Conservation (phyloP, 2,797 vertebrate genomes). For the Glyptemys insculpta region DNA sequence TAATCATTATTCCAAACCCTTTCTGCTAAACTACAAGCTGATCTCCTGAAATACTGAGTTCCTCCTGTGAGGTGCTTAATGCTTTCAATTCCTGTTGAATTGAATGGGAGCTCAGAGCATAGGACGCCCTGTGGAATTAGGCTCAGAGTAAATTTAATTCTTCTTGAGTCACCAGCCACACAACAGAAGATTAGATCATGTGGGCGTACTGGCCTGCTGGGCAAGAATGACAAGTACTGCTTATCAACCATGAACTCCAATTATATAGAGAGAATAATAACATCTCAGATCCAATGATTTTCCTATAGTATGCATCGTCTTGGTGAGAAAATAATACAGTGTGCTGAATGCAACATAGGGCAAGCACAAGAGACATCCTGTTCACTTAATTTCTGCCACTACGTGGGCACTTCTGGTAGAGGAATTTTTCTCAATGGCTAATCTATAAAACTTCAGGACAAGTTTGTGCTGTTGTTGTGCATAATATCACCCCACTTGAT, state of each 20-base stretch:
- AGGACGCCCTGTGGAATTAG: neutral
- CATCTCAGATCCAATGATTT: neutral
- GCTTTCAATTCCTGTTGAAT: neutral
- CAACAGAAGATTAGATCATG: neutral
- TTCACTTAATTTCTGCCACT: neutral
- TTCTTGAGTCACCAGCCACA: neutral
- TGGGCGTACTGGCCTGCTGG: too few species aligned
- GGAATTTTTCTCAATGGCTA: neutral
- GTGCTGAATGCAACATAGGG: neutral
- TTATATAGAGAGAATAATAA: neutral
- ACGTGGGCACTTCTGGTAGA: neutral
- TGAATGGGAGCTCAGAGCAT: neutral
- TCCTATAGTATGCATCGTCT: neutral
- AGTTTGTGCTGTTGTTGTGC: neutral
- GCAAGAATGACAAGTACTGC: neutral
- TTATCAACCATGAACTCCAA: neutral
- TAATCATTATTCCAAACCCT: neutral
- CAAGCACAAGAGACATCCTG: neutral
- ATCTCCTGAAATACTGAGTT: neutral
- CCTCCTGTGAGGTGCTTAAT: neutral
- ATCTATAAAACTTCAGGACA: neutral
- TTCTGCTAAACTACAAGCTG: accelerated
- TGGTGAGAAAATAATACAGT: neutral
- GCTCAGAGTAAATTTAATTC: neutral
- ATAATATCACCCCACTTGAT: too few species aligned